Percentiles rank a stretch among this genome's conserved stretches.
Evolutionary conservation across 2,888 invertebrate genomes (phyloP).

Genomic region (Acanthosepion esculentum): DNA sequence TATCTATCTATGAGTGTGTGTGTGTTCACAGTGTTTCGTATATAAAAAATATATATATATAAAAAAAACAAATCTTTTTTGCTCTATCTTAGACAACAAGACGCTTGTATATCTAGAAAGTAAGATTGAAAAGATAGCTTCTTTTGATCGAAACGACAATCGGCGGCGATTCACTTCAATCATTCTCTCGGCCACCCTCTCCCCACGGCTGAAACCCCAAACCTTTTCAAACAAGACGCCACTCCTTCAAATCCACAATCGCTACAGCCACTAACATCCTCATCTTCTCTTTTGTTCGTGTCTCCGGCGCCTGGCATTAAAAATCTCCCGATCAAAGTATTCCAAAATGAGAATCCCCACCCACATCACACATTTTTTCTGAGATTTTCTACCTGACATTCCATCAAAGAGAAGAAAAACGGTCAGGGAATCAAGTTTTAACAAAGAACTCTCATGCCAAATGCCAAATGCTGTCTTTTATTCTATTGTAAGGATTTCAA

Average conservation of each 20-base stretch:
- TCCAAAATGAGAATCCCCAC: neutral
- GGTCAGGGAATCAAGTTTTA: neutral
- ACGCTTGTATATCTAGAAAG: neutral
- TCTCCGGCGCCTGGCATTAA: neutral
- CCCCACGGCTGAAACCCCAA: neutral
- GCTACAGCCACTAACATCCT: neutral
- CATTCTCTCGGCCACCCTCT: too few species aligned
- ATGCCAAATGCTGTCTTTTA: neutral
- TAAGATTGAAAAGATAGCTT: neutral
- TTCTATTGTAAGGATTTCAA: too few species aligned
- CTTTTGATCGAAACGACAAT: neutral
- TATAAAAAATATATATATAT: too few species aligned
- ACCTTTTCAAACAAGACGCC: neutral
- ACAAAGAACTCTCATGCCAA: constrained; percentile 1
- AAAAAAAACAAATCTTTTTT: too few species aligned
- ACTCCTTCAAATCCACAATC: constrained; percentile 16
- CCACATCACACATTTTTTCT: neutral
- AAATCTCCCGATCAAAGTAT: neutral
- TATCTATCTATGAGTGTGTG: too few species aligned
- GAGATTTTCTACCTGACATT: constrained; percentile 16
- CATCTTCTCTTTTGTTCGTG: neutral
- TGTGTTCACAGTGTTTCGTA: too few species aligned
- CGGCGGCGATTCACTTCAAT: neutral
- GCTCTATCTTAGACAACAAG: too few species aligned
- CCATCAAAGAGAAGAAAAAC: neutral